Base-by-base conservation (phyloP, 2,797 vertebrate species). In the Sandelia bainsii region DNA sequence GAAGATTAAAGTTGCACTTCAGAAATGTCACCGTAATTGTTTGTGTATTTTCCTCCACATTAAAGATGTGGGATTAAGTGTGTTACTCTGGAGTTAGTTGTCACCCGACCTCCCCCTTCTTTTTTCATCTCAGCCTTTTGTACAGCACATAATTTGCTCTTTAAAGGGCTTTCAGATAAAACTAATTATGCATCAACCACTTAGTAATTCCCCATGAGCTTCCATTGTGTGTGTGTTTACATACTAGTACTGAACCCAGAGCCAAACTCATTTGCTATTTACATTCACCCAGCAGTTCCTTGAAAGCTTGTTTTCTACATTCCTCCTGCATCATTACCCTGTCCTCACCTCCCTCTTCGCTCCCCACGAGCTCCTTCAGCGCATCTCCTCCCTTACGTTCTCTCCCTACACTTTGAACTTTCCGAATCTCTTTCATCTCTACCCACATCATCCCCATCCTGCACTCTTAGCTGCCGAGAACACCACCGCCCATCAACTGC, bases 401-500 rank as follows among this genome's bases (percentile, higher is more conserved):
- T 81, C 70, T 52, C 20, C 62, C 72, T 62, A 46, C 74, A 83
- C 86, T 88, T 90, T 83, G 83, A 89, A 87, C 85, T 81, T 58
- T 61, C 78, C 70, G 75, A 84, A 73, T 87, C 56, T 73, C 86
- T 91, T 92, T 92, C 87, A 92, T 90, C 89, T 88, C 69, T 25
- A 51, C 63, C 77, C 73, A 23, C 80, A 76, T 68, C 76, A 50
- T 42, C 61, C 46, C 57, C 29, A n/a, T 22, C 58, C 74, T n/a
- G 69, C 69, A 40, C 62, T 79, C 81, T 68, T 39, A 14, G 32
- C 75, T 12, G 3, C 66, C n/a, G 45, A 58, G 20, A 59, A 44
- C 57, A 12, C 60, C 75, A 44, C 54, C 39, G 1, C 82, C 56
- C 65, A 29, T 74, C 80, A 64, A 85, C 85, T 72, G 52, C 85